Conservation (phyloP, 2,888 invertebrate species). For the Agrochola lychnidis region DNA sequence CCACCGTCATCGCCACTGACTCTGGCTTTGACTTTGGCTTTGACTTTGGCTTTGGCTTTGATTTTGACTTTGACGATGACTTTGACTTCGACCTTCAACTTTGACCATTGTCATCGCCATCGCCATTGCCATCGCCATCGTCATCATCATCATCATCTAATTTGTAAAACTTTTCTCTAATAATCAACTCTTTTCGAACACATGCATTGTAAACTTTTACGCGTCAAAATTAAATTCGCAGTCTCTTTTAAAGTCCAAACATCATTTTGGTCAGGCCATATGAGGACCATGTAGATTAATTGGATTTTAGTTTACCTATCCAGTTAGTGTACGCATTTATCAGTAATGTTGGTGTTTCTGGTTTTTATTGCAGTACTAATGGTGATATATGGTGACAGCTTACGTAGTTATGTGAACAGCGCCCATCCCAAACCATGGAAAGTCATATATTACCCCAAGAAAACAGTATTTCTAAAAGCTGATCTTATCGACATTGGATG, state of each 20-base stretch:
- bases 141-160: too few species aligned
- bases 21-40: too few species aligned
- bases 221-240: too few species aligned
- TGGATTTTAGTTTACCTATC: not conserved
- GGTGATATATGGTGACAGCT: constrained; percentile 29
- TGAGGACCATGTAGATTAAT: not conserved
- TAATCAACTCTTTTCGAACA: too few species aligned
- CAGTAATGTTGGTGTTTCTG: not conserved
- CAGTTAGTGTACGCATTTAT: not conserved
- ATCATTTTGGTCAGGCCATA: not conserved
- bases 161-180: too few species aligned
- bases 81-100: too few species aligned
- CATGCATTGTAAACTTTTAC: too few species aligned
- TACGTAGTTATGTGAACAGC: constrained; percentile 72
- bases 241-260: not conserved
- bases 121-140: too few species aligned
- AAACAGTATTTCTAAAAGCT: constrained; percentile 78
- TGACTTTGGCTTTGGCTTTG: too few species aligned
- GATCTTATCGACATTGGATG: constrained; percentile 82
- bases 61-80: too few species aligned
- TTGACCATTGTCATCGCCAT: too few species aligned
- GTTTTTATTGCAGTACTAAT: constrained; percentile 32
- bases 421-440: constrained; percentile 70
- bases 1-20: too few species aligned
- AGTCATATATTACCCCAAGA: constrained; percentile 80